phyloP scores from a whole-genome alignment of 2,888 invertebrate species.

The Eupithecia tripunctaria region DNA sequence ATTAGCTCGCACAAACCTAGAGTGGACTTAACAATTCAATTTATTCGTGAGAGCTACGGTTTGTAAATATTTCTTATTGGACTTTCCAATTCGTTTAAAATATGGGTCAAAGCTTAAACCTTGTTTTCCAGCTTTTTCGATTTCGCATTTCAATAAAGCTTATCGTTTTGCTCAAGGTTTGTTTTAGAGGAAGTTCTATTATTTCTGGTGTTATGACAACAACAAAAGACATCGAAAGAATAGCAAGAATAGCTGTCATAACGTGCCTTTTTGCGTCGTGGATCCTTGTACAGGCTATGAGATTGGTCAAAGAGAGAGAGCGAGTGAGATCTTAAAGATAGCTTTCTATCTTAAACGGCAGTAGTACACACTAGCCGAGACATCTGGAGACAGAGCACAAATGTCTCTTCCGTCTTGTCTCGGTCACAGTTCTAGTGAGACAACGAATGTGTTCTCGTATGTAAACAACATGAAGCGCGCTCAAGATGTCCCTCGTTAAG shows the following conservation, averaged over 20 bases:
- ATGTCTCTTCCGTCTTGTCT: too few species aligned
- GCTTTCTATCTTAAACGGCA: too few species aligned
- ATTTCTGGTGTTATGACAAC: background rate
- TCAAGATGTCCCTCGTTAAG: too few species aligned
- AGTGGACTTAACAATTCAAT: conserved; percentile 18
- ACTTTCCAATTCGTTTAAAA: conserved; percentile 3
- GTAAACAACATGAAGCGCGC: too few species aligned
- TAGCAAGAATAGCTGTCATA: background rate
- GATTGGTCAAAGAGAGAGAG: too few species aligned
- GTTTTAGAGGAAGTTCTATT: background rate
- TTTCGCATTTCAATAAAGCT: background rate
- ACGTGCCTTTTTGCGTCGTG: background rate
- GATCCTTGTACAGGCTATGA: background rate
- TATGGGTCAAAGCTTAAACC: background rate
- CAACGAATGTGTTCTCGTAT: too few species aligned
- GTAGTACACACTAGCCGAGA: too few species aligned
- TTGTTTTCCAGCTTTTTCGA: background rate
- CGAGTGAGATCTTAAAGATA: too few species aligned
- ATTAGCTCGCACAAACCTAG: conserved; percentile 17
- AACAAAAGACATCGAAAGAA: background rate
- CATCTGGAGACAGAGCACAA: too few species aligned
- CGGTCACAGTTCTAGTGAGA: too few species aligned
- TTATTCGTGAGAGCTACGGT: conserved; percentile 11
- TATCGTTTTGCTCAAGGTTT: background rate
- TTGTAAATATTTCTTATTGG: conserved; percentile 11